A percentile compares a stretch with the other conserved stretches of the same genome.
Conservation (phyloP, 30 jellyfish, hydroid and myxozoan genomes). For the Pseudorhiza aurosa region DNA sequence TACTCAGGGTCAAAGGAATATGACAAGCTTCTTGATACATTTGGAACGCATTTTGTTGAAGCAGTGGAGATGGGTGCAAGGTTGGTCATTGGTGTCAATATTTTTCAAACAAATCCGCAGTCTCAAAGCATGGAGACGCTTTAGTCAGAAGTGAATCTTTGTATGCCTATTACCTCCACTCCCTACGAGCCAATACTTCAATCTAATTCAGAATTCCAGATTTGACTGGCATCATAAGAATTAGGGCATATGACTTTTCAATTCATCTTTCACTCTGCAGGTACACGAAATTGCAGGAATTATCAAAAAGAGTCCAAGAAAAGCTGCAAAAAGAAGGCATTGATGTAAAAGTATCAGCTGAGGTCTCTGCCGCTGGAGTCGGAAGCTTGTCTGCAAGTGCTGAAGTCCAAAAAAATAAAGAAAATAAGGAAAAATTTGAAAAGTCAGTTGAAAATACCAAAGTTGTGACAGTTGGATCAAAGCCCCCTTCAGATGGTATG, state of each 20-base stretch:
- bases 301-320: constrained; percentile 52
- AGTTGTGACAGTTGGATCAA: constrained; percentile 47
- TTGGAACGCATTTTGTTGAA: constrained; percentile 45
- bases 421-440: background rate
- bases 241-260: background rate
- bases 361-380: constrained; percentile 45
- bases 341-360: constrained; percentile 46
- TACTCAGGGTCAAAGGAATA: background rate
- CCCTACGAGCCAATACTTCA: no score
- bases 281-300: constrained; percentile 32
- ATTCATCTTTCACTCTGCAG: background rate
- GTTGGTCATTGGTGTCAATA: no score
- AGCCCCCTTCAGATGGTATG: constrained; percentile 63
- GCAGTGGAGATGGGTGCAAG: constrained; percentile 56
- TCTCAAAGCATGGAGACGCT: no score
- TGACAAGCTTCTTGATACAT: constrained; percentile 19
- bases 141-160: no score
- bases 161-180: no score
- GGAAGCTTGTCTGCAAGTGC: constrained; percentile 2
- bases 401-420: background rate
- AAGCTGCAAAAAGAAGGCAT: constrained; percentile 48
- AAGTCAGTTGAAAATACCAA: constrained; percentile 17
- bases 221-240: background rate
- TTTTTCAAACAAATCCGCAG: no score
- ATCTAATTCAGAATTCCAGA: background rate